Evolutionary conservation across 2,797 vertebrate genomes (phyloP), one percentile per base, ranked within the genome.

Genomic region (Platyrinchus mystaceus): DNA sequence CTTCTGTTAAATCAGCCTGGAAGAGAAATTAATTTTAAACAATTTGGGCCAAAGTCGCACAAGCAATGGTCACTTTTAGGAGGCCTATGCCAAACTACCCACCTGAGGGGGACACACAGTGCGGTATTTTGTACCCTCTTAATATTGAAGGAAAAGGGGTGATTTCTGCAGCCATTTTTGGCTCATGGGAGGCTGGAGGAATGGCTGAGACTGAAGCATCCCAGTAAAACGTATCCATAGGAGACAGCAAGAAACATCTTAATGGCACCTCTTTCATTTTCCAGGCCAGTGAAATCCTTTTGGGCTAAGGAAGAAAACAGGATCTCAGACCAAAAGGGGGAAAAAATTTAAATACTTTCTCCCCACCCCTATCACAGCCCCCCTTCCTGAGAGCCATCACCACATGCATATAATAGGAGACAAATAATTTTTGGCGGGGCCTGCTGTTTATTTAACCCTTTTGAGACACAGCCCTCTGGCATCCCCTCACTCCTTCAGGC

Each of bases 391-490:
- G 32, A 87, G 56, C 37, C 49, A 46, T 75, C 27, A 66, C 74
- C 78, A 89, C 64, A 90, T 47, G 71, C 34, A 14, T 67, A 41
- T 66, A 90, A 39, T 53, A 74, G 52, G 73, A 95, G 94, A 91
- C 68, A 83, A 87, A 92, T 85, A 94, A 67, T 90, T 84, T 94
- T 83, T 91, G 63, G 79, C 19, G 1, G 37, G 78, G 19, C 9
- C n/a, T 14, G 4, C n/a, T 94, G 88, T 93, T 96, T 94, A 79
- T 92, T 96, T 96, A 96, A 97, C 92, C 85, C 91, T 83, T 96
- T 81, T 30, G 32, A 66, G 56, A 43, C 43, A 14, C 12, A 34
- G 26, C 6, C 20, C 58, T 62, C 55, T 71, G 47, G 52, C 44
- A 84, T 67, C 26, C 18, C 63, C 64, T 76, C 24, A 7, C 49